Base-by-base conservation (phyloP, 2,888 invertebrate species). In the Ormyrus nitidulus region DNA sequence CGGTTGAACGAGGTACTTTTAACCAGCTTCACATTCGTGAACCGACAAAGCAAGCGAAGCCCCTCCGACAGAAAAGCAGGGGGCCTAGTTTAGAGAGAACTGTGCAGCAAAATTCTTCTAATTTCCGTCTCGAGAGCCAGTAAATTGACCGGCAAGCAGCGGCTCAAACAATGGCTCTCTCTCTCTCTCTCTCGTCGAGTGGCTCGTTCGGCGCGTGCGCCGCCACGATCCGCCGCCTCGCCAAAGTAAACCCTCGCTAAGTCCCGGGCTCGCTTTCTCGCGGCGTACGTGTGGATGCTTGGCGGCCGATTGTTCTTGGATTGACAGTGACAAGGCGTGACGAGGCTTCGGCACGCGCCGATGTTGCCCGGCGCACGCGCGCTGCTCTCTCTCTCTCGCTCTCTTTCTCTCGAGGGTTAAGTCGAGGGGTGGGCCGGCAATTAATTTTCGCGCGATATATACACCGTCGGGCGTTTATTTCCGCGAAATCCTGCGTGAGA, bases 321-420 rank as follows among this genome's bases (percentile, higher is more conserved):
- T 83, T 75, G 84, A 84, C 82, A 85, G 85, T 87, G 87, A 87
- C 85, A 79, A 84, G 77, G 86, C 85, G 87, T 87, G 87, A 87
- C 87, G 85, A 74, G 81, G 78, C 62, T 70, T 77, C 77, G 83
- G 85, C 87, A 87, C 87, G 87, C 83, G 87, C 84, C 83, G 82
- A 79, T 64, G 77, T 82, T 79, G 34, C 19, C 19, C 4, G 34
- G 34, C 34, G 73, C 81, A 59, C 81, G 56, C 9, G 11, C 19
- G 19, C 19, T 19, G 19, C 19, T 19, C 19, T 19, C 19, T 19
- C 19, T 1, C 19, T 19, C 19, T 19, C 0, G 0, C n/a, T 49
- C 46, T 46, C 13, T 70, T 65, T 13, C 46, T 44, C 19, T 64
- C 74, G 59, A 46, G 49, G 11, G 54, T 34, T 34, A 34, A 34